phyloP scores from a whole-genome alignment of 2,113 vertebrate genomes.

The Anseranas semipalmata region DNA sequence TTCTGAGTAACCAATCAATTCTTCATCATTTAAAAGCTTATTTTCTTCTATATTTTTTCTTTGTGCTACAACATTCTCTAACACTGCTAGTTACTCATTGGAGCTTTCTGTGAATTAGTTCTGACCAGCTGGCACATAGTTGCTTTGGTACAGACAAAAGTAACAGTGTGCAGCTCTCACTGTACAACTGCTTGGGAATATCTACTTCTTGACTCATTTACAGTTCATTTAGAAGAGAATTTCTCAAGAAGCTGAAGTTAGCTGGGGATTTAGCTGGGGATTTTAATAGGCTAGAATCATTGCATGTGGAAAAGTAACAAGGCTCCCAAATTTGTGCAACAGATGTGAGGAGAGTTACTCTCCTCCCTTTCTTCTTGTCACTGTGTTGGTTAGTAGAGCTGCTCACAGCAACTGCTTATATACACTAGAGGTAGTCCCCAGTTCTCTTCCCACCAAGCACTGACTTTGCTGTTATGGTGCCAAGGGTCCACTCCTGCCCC shows the following conservation, averaged over 20 bases:
- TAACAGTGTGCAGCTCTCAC: not conserved
- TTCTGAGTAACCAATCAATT: not conserved
- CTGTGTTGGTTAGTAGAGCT: not conserved
- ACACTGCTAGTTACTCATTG: not conserved
- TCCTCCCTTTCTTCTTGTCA: not conserved
- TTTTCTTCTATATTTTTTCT: not conserved
- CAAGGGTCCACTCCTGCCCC: too few relatives aligned
- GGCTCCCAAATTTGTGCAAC: not conserved
- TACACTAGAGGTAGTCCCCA: rapidly evolving
- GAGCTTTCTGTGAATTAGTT: not conserved
- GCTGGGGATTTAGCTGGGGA: not conserved
- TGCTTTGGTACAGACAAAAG: not conserved
- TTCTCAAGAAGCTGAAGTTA: not conserved
- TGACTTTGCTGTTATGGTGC: not conserved
- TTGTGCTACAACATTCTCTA: not conserved
- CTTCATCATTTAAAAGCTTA: not conserved
- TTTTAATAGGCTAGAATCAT: not conserved
- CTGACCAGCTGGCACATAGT: not conserved
- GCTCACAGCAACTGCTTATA: not conserved
- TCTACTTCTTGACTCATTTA: not conserved
- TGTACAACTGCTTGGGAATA: not conserved
- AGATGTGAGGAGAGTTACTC: not conserved
- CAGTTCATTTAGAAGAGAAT: not conserved
- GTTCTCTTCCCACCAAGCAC: not conserved
- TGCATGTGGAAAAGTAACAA: not conserved